Conservation (phyloP, 2,797 vertebrate genomes). For the Caiman crocodilus region DNA sequence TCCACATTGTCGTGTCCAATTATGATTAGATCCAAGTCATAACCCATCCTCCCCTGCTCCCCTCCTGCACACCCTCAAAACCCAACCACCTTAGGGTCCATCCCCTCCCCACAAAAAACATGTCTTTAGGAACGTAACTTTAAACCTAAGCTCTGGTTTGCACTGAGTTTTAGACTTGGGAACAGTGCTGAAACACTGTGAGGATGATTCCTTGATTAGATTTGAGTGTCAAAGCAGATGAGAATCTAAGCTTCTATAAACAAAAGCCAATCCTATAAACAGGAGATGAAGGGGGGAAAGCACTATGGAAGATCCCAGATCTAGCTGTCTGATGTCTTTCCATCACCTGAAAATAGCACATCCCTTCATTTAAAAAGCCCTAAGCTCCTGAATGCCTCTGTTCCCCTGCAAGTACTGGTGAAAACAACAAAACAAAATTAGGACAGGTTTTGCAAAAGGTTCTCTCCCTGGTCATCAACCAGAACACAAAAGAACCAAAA, state of each 20-base stretch:
- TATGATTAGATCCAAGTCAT: no score
- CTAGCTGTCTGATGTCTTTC: not conserved
- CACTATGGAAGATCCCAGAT: not conserved
- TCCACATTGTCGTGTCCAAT: no score
- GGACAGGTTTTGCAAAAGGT: not conserved
- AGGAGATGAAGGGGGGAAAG: not conserved
- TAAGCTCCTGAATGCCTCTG: not conserved
- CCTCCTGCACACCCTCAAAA: no score
- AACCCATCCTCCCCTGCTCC: no score
- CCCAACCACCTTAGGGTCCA: not conserved
- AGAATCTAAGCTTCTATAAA: not conserved
- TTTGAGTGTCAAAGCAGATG: not conserved
- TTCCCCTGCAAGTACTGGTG: not conserved
- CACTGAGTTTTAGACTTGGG: fast-evolving
- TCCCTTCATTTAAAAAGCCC: not conserved
- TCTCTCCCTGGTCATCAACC: not conserved
- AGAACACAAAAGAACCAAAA: not conserved
- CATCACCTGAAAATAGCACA: not conserved
- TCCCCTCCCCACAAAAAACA: not conserved
- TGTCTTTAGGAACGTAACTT: not conserved
- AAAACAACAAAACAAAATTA: not conserved
- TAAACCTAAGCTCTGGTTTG: not conserved
- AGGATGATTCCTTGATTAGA: not conserved
- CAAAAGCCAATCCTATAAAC: not conserved
- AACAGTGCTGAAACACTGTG: not conserved